Conservation (phyloP, 2,113 vertebrate species). For the Phaetusa simplex region DNA sequence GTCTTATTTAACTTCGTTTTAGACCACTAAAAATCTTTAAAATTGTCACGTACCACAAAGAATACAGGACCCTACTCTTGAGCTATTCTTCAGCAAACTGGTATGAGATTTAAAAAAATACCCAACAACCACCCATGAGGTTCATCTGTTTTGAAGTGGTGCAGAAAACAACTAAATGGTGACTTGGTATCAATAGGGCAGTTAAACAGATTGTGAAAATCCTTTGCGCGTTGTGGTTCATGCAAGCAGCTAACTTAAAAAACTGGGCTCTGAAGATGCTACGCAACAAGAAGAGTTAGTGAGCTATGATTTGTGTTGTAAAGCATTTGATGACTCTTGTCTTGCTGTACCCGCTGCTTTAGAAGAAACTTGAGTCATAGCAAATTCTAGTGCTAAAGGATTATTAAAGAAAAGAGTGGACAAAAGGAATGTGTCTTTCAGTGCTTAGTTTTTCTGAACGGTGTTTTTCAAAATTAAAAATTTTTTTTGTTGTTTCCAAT, state of each 20-base stretch:
- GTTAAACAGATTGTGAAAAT: neutral
- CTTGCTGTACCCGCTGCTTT: neutral
- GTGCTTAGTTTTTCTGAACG: neutral
- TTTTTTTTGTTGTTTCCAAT: neutral
- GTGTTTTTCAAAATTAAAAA: neutral
- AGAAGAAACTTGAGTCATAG: neutral
- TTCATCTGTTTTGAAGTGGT: neutral
- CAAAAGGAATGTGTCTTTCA: accelerated
- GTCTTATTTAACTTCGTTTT: neutral
- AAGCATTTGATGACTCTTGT: neutral
- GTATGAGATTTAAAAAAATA: neutral
- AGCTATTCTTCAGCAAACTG: neutral
- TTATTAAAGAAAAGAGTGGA: neutral
- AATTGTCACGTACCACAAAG: neutral
- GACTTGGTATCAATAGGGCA: neutral
- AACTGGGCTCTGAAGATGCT: neutral
- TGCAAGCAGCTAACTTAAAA: neutral
- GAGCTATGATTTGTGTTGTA: neutral
- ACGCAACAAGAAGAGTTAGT: neutral
- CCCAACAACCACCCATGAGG: accelerated
- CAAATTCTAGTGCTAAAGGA: neutral
- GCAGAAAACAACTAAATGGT: neutral
- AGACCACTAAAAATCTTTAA: neutral
- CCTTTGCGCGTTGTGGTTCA: neutral
- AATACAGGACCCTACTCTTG: neutral